phyloP scores from a whole-genome alignment of 2,888 invertebrate species.

The Chrysolina oricalcia region DNA sequence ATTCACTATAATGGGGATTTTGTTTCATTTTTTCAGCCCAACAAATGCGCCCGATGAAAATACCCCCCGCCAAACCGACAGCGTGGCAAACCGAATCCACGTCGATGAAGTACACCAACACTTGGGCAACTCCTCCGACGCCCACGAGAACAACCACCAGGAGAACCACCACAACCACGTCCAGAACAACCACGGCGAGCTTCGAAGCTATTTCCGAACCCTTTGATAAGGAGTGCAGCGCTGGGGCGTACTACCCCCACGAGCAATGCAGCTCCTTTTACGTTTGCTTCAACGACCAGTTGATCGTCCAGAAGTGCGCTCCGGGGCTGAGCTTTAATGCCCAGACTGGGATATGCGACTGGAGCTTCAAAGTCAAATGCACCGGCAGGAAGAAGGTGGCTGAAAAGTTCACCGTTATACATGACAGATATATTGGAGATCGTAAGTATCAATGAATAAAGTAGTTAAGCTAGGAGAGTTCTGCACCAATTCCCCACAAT shows the following conservation, averaged over 20 bases:
- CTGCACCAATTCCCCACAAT: too few relatives aligned
- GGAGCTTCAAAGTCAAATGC: slow-evolving; percentile 81
- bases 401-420: slow-evolving; percentile 53
- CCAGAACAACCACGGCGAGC: slow-evolving; percentile 52
- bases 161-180: slow-evolving; percentile 51
- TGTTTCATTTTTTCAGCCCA: background rate
- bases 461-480: too few relatives aligned
- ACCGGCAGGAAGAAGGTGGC: slow-evolving; percentile 61
- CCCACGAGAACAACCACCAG: slow-evolving; percentile 43
- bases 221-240: slow-evolving; percentile 72
- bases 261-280: slow-evolving; percentile 83
- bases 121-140: slow-evolving; percentile 27
- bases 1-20: background rate
- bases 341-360: slow-evolving; percentile 82
- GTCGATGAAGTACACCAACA: slow-evolving; percentile 50
- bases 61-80: slow-evolving; percentile 49
- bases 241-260: slow-evolving; percentile 84
- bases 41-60: slow-evolving; percentile 1
- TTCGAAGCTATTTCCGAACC: slow-evolving; percentile 50
- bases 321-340: slow-evolving; percentile 84
- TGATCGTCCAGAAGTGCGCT: slow-evolving; percentile 82
- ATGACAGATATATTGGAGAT: slow-evolving; percentile 39
- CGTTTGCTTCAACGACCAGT: slow-evolving; percentile 84
- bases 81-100: slow-evolving; percentile 72
- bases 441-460: slow-evolving; percentile 38